Evolutionary conservation across 1,140 invertebrate genomes (phyloP), one percentile per base, ranked within the genome.

Genomic region (Tetramorium alpestre): DNA sequence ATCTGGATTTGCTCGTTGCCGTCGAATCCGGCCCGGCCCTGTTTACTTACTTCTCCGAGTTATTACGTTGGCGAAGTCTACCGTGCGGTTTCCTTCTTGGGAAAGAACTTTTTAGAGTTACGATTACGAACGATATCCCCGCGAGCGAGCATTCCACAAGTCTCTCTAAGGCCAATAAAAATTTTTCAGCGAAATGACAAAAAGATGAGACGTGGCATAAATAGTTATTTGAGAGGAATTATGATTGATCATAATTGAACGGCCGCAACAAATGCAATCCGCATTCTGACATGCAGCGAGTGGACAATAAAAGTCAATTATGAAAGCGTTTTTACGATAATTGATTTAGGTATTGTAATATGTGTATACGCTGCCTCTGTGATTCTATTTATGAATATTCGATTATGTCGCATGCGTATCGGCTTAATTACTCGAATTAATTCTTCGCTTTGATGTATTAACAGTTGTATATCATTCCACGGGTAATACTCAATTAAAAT

Each of bases 401-500:
- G 25, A 84, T 84, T 47, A 47, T 33, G 69, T 60, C 44, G 80
- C 69, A 41, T 70, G 54, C 44, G 41, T 69, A 73, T 75, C 69
- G 80, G 80, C 56, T 84, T 84, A 84, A 84, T 84, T 84, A 75
- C 56, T 60, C 41, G 69, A 84, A 84, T 84, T 84, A 84, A 84
- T 73, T 84, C 69, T 75, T 84, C 56, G 80, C 80, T 84, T 84
- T 84, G 80, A 84, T 75, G 41, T 44, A 84, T 84, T 84, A 73
- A 73, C 69, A 82, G 80, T 84, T 58, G 54, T 56, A 75, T 67
- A 84, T 82, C 67, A 82, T 84, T 84, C 22, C 80, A 44, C 25
- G 69, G 54, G 13, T 84, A 60, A 62, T 84, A 75, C 69, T 84
- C 69, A 60, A 84, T 75, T 84, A 73, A 84, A 84, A 84, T 84